Evolutionary conservation across 1,140 invertebrate genomes (phyloP).

Genomic region (Lepidurus apus): DNA sequence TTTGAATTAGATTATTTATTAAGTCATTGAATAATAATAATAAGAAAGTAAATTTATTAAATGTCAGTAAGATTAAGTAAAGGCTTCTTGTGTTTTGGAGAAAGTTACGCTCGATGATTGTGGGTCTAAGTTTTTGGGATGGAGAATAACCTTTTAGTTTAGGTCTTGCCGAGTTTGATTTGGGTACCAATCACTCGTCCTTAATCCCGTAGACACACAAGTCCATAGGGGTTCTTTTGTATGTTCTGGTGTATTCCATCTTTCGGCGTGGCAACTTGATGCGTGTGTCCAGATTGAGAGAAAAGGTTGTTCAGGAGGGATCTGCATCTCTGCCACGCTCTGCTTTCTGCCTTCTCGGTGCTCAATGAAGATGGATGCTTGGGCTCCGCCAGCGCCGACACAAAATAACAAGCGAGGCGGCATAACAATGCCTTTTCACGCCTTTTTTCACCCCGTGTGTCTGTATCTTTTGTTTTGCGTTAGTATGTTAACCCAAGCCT

Average conservation of each 20-base stretch:
- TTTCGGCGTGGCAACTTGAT: constrained; percentile 5
- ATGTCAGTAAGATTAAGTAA: too few species aligned
- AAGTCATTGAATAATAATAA: too few species aligned
- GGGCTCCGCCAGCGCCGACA: not conserved
- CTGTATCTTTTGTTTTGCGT: not conserved
- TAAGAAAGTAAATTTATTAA: too few species aligned
- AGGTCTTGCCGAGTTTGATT: not conserved
- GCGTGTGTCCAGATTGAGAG: constrained; percentile 14
- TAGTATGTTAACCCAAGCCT: not conserved
- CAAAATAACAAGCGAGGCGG: constrained; percentile 21
- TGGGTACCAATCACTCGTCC: not conserved
- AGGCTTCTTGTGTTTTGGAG: too few species aligned
- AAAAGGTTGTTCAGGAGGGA: not conserved
- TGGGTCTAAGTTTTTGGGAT: too few species aligned
- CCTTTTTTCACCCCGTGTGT: not conserved
- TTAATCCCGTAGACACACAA: constrained; percentile 19
- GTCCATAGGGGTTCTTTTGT: not conserved
- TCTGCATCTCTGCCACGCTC: not conserved
- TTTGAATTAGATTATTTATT: too few species aligned
- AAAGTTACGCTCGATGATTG: too few species aligned
- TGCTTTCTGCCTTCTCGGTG: constrained; percentile 12
- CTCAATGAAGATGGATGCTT: constrained; percentile 9
- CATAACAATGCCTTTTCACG: constrained; percentile 7
- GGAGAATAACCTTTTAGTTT: not conserved
- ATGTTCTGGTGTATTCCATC: not conserved